Percentiles rank a stretch among this genome's conserved stretches.
These are phyloP conservation scores for Philopedon plagiatum DNA, from an alignment of 2,888 invertebrate genomes.

Conservation along the genomic window DNA sequence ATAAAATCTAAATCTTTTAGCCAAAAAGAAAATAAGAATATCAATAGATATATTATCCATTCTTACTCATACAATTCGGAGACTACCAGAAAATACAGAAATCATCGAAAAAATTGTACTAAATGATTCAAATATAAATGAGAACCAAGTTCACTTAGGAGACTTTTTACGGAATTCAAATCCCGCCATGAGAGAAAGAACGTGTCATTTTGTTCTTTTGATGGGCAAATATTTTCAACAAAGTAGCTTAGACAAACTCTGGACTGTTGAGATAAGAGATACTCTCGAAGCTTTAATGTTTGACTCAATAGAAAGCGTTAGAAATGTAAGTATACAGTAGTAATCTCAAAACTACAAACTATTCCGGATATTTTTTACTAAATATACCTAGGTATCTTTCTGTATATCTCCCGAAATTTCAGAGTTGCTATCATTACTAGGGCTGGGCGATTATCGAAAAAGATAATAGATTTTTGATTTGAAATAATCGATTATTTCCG, in stretches of 20 bases:
- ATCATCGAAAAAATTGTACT: constrained; percentile 79
- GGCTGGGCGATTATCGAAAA: too few relatives aligned
- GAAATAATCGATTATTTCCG: too few relatives aligned
- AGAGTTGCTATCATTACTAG: too few relatives aligned
- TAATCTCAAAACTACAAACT: too few relatives aligned
- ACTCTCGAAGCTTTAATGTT: constrained; percentile 75
- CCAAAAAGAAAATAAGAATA: constrained; percentile 74
- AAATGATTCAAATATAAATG: constrained; percentile 30
- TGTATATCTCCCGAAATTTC: too few relatives aligned
- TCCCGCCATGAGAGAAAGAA: constrained; percentile 73
- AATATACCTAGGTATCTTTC: too few relatives aligned
- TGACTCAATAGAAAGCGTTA: constrained; percentile 76
- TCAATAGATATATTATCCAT: constrained; percentile 81
- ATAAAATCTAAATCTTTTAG: constrained; percentile 61
- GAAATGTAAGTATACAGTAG: constrained; percentile 70
- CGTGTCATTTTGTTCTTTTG: constrained; percentile 80
- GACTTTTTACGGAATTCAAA: constrained; percentile 73
- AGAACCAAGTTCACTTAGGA: constrained; percentile 70
- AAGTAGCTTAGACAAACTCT: constrained; percentile 75
- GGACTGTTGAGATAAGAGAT: constrained; percentile 75
- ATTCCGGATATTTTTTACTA: too few relatives aligned
- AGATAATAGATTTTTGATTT: too few relatives aligned
- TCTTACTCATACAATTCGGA: constrained; percentile 80
- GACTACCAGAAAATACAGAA: constrained; percentile 82
- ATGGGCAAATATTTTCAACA: constrained; percentile 77